Base-by-base conservation (phyloP, 2,797 vertebrate genomes). In the Anguilla marmorata region DNA sequence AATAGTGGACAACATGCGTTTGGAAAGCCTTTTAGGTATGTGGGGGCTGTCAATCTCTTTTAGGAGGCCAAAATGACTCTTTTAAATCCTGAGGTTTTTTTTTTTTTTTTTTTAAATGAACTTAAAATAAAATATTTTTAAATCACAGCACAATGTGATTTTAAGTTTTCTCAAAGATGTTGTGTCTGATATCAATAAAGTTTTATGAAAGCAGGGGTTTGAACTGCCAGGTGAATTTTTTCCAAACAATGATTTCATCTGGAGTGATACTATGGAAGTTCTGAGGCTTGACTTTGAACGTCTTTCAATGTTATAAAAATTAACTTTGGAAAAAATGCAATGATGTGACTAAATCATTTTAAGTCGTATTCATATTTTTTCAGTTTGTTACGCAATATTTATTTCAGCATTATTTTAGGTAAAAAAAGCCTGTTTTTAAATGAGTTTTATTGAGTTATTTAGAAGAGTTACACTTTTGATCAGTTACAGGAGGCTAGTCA, bases 401-500 rank as follows among this genome's bases (percentile, higher is more conserved):
- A 16, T 21, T 48, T 48, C 2, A 9, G n/a, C 8, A 82, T 11
- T 19, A 11, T 41, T 24, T 19, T 1, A 82, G 24, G n/a, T 50
- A 8, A 50, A 48, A 48, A 48, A 9, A 14, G 19, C 45, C 63
- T 27, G 63, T 69, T 33, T 84, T 84, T 30, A 82, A 82, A 82
- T 82, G 41, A 5, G 11, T 58, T 76, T 87, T 87, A 80, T 80
- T 87, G 19, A 45, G 14, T 79, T 54, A 58, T 87, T 56, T 58
- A 79, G 21, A n/a, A 24, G 52, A 79, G 50, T 79, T 33, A 86
- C 54, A 41, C 58, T 87, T 79, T 56, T 54, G 37, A 24, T 79
- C 30, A 79, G 72, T 90, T 92, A 90, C 54, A 91, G 86, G 76
- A 90, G 85, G 87, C 58, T 86, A 92, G 80, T 92, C 84, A 72